Base-by-base conservation (phyloP, 2,888 invertebrate genomes). In the Stramonita haemastoma region DNA sequence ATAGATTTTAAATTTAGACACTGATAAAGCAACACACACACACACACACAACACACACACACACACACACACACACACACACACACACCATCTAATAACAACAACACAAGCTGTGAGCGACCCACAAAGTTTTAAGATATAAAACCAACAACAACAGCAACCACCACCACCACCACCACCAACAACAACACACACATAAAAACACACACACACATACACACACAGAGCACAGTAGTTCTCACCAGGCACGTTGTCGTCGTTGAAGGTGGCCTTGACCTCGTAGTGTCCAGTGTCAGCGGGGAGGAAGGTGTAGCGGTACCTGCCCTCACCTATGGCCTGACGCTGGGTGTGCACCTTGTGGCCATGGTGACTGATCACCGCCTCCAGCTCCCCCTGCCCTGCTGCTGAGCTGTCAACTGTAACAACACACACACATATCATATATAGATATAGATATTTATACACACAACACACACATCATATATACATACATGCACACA, bases 361-460 rank as follows among this genome's bases (percentile, higher is more conserved):
- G 98, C 98, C 98, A 88, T 93, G 90, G 98, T 94, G 94, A n/a
- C 92, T 92, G 19, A 95, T 94, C 26, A 93, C 92, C 0, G 94
- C 93, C 29, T 99, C 99, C 95, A 99, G 97, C 96, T 99, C 99
- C 89, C 99, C 99, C 97, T 99, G 99, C 86, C 99, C 99, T 88
- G 99, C 99, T 95, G 98, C 98, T 95, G 98, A 98, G 81, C 99
- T 99, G 96, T 99, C 99, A 96, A 99, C 99, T 98, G 96, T 93
- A n/a, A n/a, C n/a, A n/a, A n/a, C n/a, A 97, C 79, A 79, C 34
- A 81, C 32, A 81, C 17, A 46, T 46, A n/a, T n/a, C n/a, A n/a
- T n/a, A n/a, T n/a, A n/a, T n/a, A n/a, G n/a, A n/a, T n/a, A n/a
- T n/a, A n/a, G n/a, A n/a, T n/a, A n/a, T n/a, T n/a, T n/a, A n/a